Evolutionary conservation across 2,113 vertebrate genomes (phyloP), one percentile per base, ranked within the genome.

Genomic region (Apaloderma vittatum): DNA sequence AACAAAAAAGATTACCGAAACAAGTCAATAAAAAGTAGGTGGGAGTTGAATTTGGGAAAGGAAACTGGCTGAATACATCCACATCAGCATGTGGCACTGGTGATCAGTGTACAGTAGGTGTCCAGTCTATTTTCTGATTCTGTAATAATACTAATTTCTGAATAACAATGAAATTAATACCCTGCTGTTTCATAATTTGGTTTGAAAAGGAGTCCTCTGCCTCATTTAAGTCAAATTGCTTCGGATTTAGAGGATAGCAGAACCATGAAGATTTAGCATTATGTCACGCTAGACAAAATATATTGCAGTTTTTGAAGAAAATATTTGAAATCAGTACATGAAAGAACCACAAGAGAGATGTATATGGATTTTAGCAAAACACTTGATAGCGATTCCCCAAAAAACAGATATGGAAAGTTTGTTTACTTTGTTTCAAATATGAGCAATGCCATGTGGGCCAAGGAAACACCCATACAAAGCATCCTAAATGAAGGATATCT

Each of bases 161-260:
- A 96, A 94, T 90, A 95, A 93, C 73, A 95, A 92, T 77, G 88
- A 88, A 94, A 96, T 92, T 55, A 94, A 93, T 90, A 87, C 48
- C 94, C 92, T 67, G 72, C 93, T 94, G 81, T 34, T 95, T 95
- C 52, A 63, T 95, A 90, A 95, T 96, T 96, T 93, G 51, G 67
- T 86, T 93, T 90, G 72, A n/a, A 77, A 86, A 79, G 55, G 67
- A 93, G 16, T 71, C 48, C 8, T 90, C 32, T 93, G 96, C 75
- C 55, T 96, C 90, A 93, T 90, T 97, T 76, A 92, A 95, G 68
- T 67, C 65, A 95, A 96, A 96, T 95, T 37, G 84, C 75, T 90
- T 76, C 78, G 77, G 51, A 95, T 96, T 93, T 93, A 96, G 66
- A 90, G 20, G 51, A 29, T 51, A 84, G 83, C 13, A 80, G 63